Conservation (phyloP, 2,888 invertebrate genomes). For the Gerosis bhagava region DNA sequence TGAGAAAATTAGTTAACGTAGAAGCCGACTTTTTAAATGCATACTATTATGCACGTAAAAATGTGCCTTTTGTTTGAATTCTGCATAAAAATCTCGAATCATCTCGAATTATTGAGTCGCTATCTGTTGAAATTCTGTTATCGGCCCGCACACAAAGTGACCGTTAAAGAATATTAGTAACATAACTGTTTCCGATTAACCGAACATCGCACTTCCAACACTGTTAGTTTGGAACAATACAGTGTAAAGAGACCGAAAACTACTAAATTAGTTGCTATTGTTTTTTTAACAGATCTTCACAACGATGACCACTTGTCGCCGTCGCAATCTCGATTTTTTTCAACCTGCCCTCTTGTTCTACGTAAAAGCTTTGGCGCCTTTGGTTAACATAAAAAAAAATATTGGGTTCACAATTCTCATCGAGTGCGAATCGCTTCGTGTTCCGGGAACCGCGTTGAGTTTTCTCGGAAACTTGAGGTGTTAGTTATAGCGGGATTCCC, state of each 20-base stretch:
- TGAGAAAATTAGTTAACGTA: too few relatives aligned
- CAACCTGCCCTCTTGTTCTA: constrained; percentile 41
- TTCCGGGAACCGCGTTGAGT: constrained; percentile 58
- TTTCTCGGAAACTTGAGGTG: constrained; percentile 55
- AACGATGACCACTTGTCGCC: constrained; percentile 57
- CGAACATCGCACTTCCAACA: constrained; percentile 39
- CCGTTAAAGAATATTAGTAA: constrained; percentile 35
- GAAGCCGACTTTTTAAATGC: too few relatives aligned
- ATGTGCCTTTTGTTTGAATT: constrained; percentile 18
- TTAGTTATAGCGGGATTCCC: constrained; percentile 39
- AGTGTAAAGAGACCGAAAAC: constrained; percentile 43
- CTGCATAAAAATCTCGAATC: constrained; percentile 11
- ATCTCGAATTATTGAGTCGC: too few relatives aligned
- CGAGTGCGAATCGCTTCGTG: constrained; percentile 60
- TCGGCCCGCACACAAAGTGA: constrained; percentile 31
- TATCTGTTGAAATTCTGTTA: too few relatives aligned
- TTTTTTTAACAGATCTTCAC: constrained; percentile 55
- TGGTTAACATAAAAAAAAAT: constrained; percentile 56
- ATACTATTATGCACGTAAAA: too few relatives aligned
- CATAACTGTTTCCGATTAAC: constrained; percentile 49
- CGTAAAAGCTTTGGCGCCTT: constrained; percentile 78
- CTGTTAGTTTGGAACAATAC: constrained; percentile 14
- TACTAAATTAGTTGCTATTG: constrained; percentile 63
- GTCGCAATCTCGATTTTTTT: constrained; percentile 60
- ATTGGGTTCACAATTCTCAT: constrained; percentile 49